Evolutionary conservation across 2,888 invertebrate species (phyloP), one percentile per base, ranked within the genome.

Genomic region (Chloroclystis v-ata): DNA sequence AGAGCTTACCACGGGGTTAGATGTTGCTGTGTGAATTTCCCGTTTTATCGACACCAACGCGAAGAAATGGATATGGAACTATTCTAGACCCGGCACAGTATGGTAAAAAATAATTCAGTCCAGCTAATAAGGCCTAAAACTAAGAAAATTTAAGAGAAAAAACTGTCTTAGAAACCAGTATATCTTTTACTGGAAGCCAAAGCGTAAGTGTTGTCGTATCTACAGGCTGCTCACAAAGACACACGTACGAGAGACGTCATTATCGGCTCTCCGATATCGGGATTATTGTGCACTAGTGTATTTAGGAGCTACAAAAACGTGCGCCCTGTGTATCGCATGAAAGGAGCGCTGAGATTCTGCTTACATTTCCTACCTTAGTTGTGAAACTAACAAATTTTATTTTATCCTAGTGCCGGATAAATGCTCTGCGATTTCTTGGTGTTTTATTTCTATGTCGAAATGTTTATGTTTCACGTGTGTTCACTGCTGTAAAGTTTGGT

Each of bases 221-320:
- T 60, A 56, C 59, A 61, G 58, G 58, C 62, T 57, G 47, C 53
- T 61, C 61, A 65, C 72, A 75, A 74, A 74, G 74, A 69, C 69
- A 67, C 71, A 71, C 71, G 74, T 69, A 70, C 67, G 59, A 55
- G 60, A 63, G 69, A 65, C 63, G 65, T 72, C 72, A 71, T 75
- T 76, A 78, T 76, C 73, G 71, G 62, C 62, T 63, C 63, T 64
- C 56, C 60, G 69, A 52, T 46, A 71, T 70, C 65, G 63, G 65
- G 63, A 69, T 72, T 74, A 74, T 70, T 74, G 66, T 72, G 63
- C 65, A 63, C 54, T 59, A 59, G 61, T 63, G 60, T 68, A 58
- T 67, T 62, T 62, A 63, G 62, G 53, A 47, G 52, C 55, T 45
- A 54, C 56, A 56, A 53, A 46, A 40, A 55, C 52, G 59, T 46